Evolutionary conservation across 2,113 vertebrate species (phyloP), one percentile per base, ranked within the genome.

Genomic region (Vidua macroura): DNA sequence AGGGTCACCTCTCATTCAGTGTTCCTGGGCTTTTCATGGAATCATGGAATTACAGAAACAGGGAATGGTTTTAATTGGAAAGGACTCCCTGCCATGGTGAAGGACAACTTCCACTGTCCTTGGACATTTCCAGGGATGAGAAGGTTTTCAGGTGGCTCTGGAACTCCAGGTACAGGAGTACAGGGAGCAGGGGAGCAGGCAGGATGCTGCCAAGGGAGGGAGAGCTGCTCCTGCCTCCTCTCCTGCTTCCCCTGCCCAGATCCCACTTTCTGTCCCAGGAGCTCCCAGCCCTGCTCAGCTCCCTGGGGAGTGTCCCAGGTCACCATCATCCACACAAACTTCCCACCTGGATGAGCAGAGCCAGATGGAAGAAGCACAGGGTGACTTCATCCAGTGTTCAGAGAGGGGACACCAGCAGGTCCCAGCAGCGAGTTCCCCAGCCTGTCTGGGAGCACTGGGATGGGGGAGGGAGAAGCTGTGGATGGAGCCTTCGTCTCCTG

Each of bases 1-100:
- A 2, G 39, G 11, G 7, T 23, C 15, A 4, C 12, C 44, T 43
- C 66, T 30, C 27, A 0, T 3, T 21, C 27, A 21, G 30, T 5
- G 23, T 5, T 13, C 4, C 5, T 3, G 20, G 18, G 43, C 11
- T 15, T 66, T 60, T 30, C 10, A 8, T 16, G 15, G 43, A 43
- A 27, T 18, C 18, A 3, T 4, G 31, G 46, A 59, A 52, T 59
- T 31, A 37, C 52, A 16, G 68, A 37, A 11, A 3, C 37, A 23
- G 23, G 6, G 23, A 59, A 39, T 25, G 46, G 67, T 27, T 63
- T 64, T 16, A 19, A 30, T 7, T 58, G 51, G 35, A 25, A 88
- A 25, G 14, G 30, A 22, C 5, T 2, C 24, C 20, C 83, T 58
- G 52, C 31, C 60, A 7, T 7, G 20, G 31, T 62, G 43, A 59